Evolutionary conservation across 2,113 vertebrate genomes (phyloP), one percentile per base, ranked within the genome.

Genomic region (Hypomesus transpacificus): DNA sequence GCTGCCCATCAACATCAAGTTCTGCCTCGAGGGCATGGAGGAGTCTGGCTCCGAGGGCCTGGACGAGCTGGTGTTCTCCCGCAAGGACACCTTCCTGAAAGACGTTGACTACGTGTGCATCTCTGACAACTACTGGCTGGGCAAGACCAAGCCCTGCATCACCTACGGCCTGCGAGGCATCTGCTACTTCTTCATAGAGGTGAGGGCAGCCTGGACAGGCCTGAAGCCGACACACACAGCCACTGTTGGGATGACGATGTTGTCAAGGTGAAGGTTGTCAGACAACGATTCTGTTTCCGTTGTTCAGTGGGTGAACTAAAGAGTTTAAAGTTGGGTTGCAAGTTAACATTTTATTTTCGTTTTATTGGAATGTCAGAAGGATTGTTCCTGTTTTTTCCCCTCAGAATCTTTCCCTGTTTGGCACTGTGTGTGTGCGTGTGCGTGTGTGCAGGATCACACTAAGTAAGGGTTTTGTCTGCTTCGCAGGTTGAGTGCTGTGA

Each of bases 81-180:
- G 87, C 9, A 94, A 90, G 77, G 94, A 98, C 60, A 65, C 84
- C 1, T 99, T 99, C 87, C 93, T 99, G 18, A 96, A 95, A 82
- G 94, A 89, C 0, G 96, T 99, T 46, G 96, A 98, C 88, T 98
- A 94, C 0, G 65, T 98, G 70, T 98, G 96, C 87, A 99, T 99
- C 82, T 99, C 97, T 1, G 97, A 99, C 88, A 99, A 98, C 81
- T 98, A 98, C 87, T 99, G 97, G 97, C 91, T 99, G 67, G 97
- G 97, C 17, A 98, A 98, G 84, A 94, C 76, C 68, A 99, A 98
- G 75, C 97, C 97, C 14, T 99, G 97, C 82, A 94, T 99, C 85
- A 99, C 97, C 0, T 99, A 98, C 0, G 97, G 97, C 0, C 93
- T 99, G 76, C 89, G 97, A 70, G 97, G 97, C 68, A 91, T 97